Conservation (phyloP, 2,113 vertebrate genomes). For the Eupsittula cactorum region DNA sequence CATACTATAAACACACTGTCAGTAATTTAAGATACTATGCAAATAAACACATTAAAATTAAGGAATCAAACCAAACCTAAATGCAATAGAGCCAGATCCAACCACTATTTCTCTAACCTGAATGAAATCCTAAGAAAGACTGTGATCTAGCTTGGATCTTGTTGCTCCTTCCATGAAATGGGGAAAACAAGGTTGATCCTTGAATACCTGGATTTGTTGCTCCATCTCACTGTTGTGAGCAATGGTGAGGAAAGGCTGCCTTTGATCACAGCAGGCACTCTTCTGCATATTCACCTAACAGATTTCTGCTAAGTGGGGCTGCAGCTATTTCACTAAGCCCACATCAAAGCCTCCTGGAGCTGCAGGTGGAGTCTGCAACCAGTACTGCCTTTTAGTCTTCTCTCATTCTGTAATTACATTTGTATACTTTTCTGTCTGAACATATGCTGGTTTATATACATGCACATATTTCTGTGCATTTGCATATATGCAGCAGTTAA, state of each 20-base stretch:
- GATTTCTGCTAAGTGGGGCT: background rate
- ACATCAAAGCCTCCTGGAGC: background rate
- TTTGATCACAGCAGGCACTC: background rate
- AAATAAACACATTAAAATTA: background rate
- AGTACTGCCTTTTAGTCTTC: background rate
- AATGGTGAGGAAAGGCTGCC: too few relatives aligned
- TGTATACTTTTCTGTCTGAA: background rate
- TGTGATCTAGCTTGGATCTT: background rate
- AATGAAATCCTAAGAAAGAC: background rate
- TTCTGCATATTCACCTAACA: background rate
- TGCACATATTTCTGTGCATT: background rate
- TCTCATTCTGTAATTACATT: background rate
- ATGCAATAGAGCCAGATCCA: background rate
- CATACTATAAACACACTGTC: background rate
- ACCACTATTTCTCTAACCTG: background rate
- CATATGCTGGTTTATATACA: too few relatives aligned
- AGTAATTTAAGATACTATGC: background rate
- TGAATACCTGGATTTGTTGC: background rate
- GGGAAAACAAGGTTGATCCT: background rate
- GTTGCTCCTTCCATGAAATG: background rate
- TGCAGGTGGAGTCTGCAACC: background rate
- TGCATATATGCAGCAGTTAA: background rate
- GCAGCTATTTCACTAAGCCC: background rate
- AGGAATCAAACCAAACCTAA: background rate
- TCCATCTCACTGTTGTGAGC: accelerated